Percentiles rank a stretch among this genome's conserved stretches.
Evolutionary conservation across 2,113 vertebrate genomes (phyloP).

Genomic region (Halichoeres trimaculatus): DNA sequence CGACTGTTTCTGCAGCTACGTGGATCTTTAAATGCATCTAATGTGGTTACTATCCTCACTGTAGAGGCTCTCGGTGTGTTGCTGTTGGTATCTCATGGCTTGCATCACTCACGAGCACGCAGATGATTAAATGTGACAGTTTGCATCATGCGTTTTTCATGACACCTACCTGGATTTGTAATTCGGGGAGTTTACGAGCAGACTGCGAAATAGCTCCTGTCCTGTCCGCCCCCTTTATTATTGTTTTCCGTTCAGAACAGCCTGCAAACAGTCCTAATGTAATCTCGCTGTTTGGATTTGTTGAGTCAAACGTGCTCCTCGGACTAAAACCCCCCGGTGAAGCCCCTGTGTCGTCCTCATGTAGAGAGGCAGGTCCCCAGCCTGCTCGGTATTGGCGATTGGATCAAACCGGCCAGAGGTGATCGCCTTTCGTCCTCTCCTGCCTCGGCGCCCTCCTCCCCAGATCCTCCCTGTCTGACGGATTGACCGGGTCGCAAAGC

Average conservation of each 20-base stretch:
- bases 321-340: conserved; percentile 40
- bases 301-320: conserved; percentile 31
- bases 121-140: conserved; percentile 15
- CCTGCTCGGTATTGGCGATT: conserved; percentile 40
- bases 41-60: background rate
- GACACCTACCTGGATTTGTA: conserved; percentile 77
- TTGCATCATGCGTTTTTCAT: conserved; percentile 37
- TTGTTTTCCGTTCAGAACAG: conserved; percentile 17
- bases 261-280: background rate
- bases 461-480: conserved; percentile 73
- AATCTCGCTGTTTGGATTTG: background rate
- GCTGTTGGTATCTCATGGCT: background rate
- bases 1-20: conserved; percentile 16
- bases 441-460: conserved; percentile 60
- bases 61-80: background rate
- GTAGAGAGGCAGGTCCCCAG: conserved; percentile 55
- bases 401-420: conserved; percentile 71
- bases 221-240: conserved; percentile 39
- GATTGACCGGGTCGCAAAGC: conserved; percentile 76
- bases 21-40: conserved; percentile 11
- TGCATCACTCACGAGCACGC: conserved; percentile 20
- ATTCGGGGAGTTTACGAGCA: conserved; percentile 50
- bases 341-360: conserved; percentile 66
- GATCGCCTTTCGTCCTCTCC: conserved; percentile 71
- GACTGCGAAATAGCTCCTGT: conserved; percentile 49